Base-by-base conservation (phyloP, 2,797 vertebrate species). In the Malacoctenus gilli region DNA sequence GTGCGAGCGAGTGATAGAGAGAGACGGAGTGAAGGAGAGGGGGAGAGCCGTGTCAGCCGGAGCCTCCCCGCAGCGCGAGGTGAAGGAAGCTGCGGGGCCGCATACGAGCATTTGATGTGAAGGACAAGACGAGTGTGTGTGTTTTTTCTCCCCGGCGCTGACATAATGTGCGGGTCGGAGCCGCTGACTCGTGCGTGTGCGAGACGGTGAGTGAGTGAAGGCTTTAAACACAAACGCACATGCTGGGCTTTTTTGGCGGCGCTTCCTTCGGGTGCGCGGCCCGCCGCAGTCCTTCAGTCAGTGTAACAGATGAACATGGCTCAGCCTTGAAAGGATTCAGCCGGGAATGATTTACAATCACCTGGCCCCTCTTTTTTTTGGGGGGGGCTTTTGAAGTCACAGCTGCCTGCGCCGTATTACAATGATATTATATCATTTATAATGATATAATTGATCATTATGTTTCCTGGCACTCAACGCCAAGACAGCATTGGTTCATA, bases 391-490 rank as follows among this genome's bases (percentile, higher is more conserved):
- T 89, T 88, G 85, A 87, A 80, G 86, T 83, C 63, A 68, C 75
- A 75, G 70, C 77, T 82, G 84, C 70, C 83, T 87, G 82, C 49
- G 58, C 68, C 75, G 47, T 71, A 75, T 72, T 75, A 80, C 80
- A 75, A 70, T 80, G 72, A 85, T 83, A 83, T 84, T 79, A 72
- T 73, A 84, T 84, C 41, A 85, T 80, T 84, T 69, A 83, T 74
- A 77, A 83, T 67, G 59, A 73, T 68, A 82, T 87, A 82, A 89
- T 86, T 86, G 87, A 87, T 85, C 72, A 89, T 84, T 83, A 81
- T 79, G 77, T 87, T 84, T 85, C 68, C 82, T 86, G 87, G 83
- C 79, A 86, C 60, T 83, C 82, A 84, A 68, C 75, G 3, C 72
- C 54, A 50, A 82, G 72, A 35, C 72, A 57, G 57, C 59, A 23